Base-by-base conservation (phyloP, 2,113 vertebrate genomes). In the Puffinus mauretanicus region DNA sequence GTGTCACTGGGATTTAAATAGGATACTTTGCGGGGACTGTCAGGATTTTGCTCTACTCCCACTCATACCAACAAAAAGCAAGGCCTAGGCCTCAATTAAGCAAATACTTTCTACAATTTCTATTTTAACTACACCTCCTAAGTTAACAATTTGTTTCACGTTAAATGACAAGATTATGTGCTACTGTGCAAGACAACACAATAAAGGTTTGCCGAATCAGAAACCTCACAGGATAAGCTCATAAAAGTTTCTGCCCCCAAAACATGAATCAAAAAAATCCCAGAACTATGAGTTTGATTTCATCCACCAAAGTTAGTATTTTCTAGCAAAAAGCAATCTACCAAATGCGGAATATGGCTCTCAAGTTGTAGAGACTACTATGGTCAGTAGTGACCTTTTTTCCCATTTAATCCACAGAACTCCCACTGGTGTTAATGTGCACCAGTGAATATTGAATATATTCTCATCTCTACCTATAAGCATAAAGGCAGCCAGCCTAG, bases 341-440 rank as follows among this genome's bases (percentile, higher is more conserved):
- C 5, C 13, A 49, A 71, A 29, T 36, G 19, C 11, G 0, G 2
- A 91, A 65, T 5, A 13, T 0, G 8, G n/a, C 4, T 90, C 19
- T 82, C 30, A 62, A 46, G 13, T 26, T 82, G 9, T 24, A 84
- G 19, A 84, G 19, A 29, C 10, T 65, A 6, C 18, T 21, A 17
- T 4, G 6, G 40, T 69, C 67, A 87, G 13, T 2, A 54, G 29
- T 5, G 13, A 10, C 34, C 42, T 60, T 49, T n/a, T 65, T 79
- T 9, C 38, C 9, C 46, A 47, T 2, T 65, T 47, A 66, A 78
- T 32, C 10, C 24, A 44, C 14, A 86, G 55, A 86, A 73, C 9
- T 86, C 69, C 10, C 25, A 29, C 22, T 13, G 6, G 12, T n/a
- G 29, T 70, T 90, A 58, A 77, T 10, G 12, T n/a, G 40, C 40